Conservation (phyloP, 2,113 vertebrate species). For the Hucho hucho region DNA sequence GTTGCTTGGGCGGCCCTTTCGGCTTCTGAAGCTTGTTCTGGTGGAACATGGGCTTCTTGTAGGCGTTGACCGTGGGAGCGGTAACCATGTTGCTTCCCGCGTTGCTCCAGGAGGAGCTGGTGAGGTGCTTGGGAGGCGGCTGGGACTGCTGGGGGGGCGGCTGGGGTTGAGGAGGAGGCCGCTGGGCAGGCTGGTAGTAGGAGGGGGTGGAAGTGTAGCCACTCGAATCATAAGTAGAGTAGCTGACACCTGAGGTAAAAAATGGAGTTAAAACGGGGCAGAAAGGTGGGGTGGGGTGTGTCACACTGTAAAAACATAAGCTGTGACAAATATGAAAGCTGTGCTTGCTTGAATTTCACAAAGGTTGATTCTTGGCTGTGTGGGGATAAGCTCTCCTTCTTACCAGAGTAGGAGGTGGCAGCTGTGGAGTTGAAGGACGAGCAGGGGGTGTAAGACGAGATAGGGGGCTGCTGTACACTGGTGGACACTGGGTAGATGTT, state of each 20-base stretch:
- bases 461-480: slow-evolving; percentile 65
- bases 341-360: slow-evolving; percentile 15
- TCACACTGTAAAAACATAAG: background rate
- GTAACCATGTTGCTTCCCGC: slow-evolving; percentile 66
- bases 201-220: slow-evolving; percentile 67
- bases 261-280: background rate
- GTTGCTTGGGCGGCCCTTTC: slow-evolving; percentile 72
- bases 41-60: slow-evolving; percentile 72
- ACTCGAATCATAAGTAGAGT: slow-evolving; percentile 64
- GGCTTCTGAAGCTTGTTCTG: slow-evolving; percentile 72
- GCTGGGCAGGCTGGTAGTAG: slow-evolving; percentile 70
- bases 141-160: slow-evolving; percentile 39
- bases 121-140: slow-evolving; percentile 62
- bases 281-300: background rate
- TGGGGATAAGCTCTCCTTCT: slow-evolving; percentile 3
- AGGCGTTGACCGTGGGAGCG: slow-evolving; percentile 37
- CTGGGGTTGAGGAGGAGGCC: slow-evolving; percentile 56
- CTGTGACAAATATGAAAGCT: background rate
- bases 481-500: slow-evolving; percentile 68
- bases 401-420: slow-evolving; percentile 71
- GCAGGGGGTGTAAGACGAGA: slow-evolving; percentile 70
- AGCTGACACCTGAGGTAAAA: slow-evolving; percentile 66
- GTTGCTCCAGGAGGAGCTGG: slow-evolving; percentile 70
- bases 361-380: background rate
- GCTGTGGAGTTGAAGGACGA: slow-evolving; percentile 67